Conservation (phyloP, 2,797 vertebrate genomes). For the Lates japonicus region DNA sequence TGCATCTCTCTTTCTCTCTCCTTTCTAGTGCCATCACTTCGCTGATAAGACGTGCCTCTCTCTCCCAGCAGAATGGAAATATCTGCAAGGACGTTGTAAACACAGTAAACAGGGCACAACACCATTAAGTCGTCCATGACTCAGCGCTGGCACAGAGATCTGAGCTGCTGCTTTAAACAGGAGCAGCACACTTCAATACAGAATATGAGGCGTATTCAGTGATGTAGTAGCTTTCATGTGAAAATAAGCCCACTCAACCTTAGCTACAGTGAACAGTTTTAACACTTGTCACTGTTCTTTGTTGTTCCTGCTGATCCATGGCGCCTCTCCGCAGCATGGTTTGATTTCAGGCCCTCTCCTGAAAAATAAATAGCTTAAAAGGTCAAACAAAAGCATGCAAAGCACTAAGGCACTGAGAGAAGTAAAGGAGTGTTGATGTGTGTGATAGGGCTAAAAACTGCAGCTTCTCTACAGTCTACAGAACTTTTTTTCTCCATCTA, state of each 20-base stretch:
- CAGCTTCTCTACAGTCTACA: neutral
- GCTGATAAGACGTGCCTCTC: constrained; percentile 64
- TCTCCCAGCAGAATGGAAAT: constrained; percentile 63
- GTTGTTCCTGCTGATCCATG: constrained; percentile 22
- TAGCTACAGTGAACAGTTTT: constrained; percentile 15
- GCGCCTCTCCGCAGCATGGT: neutral
- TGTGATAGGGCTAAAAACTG: constrained; percentile 14
- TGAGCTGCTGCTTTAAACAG: constrained; percentile 45
- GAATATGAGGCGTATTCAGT: constrained; percentile 25
- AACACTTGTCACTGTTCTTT: constrained; percentile 20
- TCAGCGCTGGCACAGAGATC: constrained; percentile 56
- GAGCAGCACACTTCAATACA: constrained; percentile 3
- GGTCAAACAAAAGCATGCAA: constrained; percentile 19
- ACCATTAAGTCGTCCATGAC: constrained; percentile 65
- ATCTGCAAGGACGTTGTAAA: constrained; percentile 69
- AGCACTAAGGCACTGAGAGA: constrained; percentile 1
- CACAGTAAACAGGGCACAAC: constrained; percentile 70
- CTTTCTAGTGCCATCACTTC: constrained; percentile 44
- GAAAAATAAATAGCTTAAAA: constrained; percentile 33
- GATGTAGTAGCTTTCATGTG: constrained; percentile 24
- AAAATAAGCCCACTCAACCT: constrained; percentile 25
- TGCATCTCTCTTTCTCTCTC: constrained; percentile 35
- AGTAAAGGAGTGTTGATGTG: neutral
- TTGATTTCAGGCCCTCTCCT: constrained; percentile 17
- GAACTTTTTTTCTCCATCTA: neutral